Conservation (phyloP, 2,888 invertebrate species). For the Leucophenga maculata region DNA sequence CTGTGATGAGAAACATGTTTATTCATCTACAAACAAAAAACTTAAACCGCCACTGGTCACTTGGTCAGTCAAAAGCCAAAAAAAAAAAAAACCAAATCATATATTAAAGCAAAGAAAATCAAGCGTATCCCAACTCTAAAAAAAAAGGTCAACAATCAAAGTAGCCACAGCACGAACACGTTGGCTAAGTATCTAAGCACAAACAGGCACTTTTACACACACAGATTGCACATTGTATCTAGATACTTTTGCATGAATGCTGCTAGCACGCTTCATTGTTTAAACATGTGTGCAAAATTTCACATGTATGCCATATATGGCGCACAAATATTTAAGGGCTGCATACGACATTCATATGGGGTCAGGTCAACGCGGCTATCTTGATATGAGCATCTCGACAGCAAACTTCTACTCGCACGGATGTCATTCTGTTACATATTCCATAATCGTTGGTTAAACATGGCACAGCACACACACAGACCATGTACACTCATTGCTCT, state of each 20-base stretch:
- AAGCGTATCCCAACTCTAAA: background rate
- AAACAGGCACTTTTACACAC: background rate
- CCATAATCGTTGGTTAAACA: conserved; percentile 65
- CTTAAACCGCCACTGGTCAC: background rate
- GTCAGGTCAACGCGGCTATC: conserved; percentile 52
- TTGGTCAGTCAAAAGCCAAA: background rate
- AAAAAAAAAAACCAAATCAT: background rate
- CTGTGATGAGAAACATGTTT: too few species aligned
- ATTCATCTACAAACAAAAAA: too few species aligned
- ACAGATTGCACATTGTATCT: background rate
- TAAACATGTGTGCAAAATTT: conserved; percentile 12
- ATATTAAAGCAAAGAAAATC: background rate
- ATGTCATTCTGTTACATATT: conserved; percentile 49
- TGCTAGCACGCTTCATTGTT: conserved; percentile 11
- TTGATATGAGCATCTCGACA: conserved; percentile 46
- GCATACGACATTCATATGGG: conserved; percentile 51
- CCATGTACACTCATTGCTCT: background rate
- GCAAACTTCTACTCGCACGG: conserved; percentile 28
- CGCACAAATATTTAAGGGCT: background rate
- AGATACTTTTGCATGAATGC: conserved; percentile 4
- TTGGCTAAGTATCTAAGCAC: background rate
- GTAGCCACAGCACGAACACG: background rate
- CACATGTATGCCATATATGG: background rate
- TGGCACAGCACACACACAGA: conserved; percentile 38
- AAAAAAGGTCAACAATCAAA: conserved; percentile 17